Evolutionary conservation across 2,888 invertebrate species (phyloP).

Genomic region (Drepana falcataria): DNA sequence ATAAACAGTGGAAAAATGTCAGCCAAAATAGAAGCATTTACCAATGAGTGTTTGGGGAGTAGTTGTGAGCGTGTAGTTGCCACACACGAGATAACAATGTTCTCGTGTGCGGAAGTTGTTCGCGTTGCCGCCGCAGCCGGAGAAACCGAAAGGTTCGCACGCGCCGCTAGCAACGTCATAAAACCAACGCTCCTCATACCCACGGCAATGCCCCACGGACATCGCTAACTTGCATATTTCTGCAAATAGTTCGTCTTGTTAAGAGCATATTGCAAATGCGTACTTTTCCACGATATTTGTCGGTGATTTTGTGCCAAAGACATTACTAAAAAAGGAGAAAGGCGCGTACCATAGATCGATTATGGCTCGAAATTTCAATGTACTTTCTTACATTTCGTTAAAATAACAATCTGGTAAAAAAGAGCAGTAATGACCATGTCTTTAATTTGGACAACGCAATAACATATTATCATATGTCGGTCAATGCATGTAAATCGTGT

Average conservation of each 20-base stretch:
- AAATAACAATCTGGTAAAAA: no score
- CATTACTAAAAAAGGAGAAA: no score
- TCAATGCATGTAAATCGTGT: background rate
- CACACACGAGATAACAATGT: conserved; percentile 83
- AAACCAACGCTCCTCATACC: conserved; percentile 89
- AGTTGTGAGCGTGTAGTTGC: conserved; percentile 24
- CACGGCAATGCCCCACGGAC: conserved; percentile 87
- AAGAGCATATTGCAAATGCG: background rate
- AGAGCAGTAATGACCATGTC: no score
- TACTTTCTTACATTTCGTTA: no score
- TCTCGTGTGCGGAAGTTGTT: conserved; percentile 90
- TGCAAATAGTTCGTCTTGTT: conserved; percentile 20
- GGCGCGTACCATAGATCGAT: no score
- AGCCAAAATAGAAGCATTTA: background rate
- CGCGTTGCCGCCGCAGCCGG: conserved; percentile 92
- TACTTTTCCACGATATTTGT: background rate
- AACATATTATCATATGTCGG: no score
- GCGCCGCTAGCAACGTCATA: conserved; percentile 83
- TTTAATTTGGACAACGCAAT: no score
- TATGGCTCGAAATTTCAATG: no score
- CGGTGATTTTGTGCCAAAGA: no score
- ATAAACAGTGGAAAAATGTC: no score
- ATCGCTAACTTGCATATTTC: conserved; percentile 82
- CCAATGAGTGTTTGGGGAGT: background rate
- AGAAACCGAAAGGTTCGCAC: conserved; percentile 91